These are phyloP conservation scores for Coreoperca whiteheadi DNA, from an alignment of 2,113 vertebrate species.

Conservation along the genomic window DNA sequence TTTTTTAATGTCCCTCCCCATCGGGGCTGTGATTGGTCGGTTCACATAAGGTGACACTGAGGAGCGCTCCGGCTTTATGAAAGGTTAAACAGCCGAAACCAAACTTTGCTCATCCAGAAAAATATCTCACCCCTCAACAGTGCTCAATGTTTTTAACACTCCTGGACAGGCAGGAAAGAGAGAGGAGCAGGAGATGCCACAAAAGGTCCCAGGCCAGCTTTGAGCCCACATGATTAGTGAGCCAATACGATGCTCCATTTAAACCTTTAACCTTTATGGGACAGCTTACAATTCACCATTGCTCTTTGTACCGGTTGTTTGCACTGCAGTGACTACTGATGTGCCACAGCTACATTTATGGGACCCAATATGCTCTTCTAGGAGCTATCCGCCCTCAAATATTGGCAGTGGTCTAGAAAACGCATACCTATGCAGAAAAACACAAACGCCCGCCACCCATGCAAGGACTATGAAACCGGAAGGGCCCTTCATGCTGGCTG, in stretches of 20 bases:
- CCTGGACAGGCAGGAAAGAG: not conserved
- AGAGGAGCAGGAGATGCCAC: not conserved
- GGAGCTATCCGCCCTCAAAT: slow-evolving; percentile 8
- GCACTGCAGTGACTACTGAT: slow-evolving; percentile 6
- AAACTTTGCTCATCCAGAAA: too few species aligned
- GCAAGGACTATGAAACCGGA: not conserved
- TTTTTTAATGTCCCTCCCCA: too few species aligned
- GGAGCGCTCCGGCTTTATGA: too few species aligned
- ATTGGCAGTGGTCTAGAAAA: slow-evolving; percentile 10
- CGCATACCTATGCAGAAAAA: slow-evolving; percentile 9
- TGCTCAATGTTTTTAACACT: not conserved
- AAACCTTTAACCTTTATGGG: not conserved
- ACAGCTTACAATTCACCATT: not conserved
- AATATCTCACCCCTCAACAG: too few species aligned
- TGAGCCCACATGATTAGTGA: not conserved
- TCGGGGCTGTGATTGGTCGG: too few species aligned
- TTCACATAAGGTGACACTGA: too few species aligned
- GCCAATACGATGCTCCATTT: not conserved
- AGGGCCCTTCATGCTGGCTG: slow-evolving; percentile 13
- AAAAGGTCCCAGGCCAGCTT: not conserved
- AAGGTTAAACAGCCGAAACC: too few species aligned
- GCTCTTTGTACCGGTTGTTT: not conserved
- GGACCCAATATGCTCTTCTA: not conserved
- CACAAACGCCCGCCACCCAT: slow-evolving; percentile 33
- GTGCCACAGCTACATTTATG: not conserved